phyloP scores from a whole-genome alignment of 2,797 vertebrate genomes.

The Micromesistius poutassou region DNA sequence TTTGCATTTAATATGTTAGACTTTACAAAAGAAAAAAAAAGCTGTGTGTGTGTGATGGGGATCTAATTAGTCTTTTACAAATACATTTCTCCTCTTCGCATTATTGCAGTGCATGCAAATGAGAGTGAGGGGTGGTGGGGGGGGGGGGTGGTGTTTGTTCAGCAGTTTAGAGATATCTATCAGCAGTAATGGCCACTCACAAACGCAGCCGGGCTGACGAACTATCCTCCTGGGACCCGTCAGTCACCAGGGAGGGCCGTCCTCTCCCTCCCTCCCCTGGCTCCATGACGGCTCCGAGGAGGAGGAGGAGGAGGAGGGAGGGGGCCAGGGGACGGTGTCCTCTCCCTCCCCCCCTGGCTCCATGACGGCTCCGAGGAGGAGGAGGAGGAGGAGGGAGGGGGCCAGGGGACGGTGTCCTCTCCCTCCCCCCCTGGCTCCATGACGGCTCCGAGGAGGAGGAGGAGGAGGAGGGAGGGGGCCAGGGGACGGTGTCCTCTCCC shows the following conservation, averaged over 20 bases:
- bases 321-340: constrained; percentile 14
- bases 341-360: too few species aligned
- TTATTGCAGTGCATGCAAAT: constrained; percentile 79
- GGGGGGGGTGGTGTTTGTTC: constrained; percentile 74
- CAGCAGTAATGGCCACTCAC: constrained; percentile 73
- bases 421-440: too few species aligned
- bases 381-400: too few species aligned
- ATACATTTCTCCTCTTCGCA: constrained; percentile 68
- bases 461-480: constrained; percentile 37
- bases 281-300: neutral
- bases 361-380: too few species aligned
- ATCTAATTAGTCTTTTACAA: constrained; percentile 66
- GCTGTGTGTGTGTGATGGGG: constrained; percentile 22
- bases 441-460: constrained; percentile 3
- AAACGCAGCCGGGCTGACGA: constrained; percentile 72
- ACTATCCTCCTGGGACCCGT: constrained; percentile 66
- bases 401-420: too few species aligned
- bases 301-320: constrained; percentile 20
- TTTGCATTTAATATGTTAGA: neutral
- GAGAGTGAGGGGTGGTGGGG: constrained; percentile 62
- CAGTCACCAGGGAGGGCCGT: constrained; percentile 57
- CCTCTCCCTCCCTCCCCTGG: constrained; percentile 7
- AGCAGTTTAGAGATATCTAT: constrained; percentile 77
- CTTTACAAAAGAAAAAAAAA: neutral
- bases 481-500: constrained; percentile 20